Evolutionary conservation across 23 tunicate genomes (phyloP), one percentile per base, ranked within the genome.

Genomic region (Clavelina lepadiformis): DNA sequence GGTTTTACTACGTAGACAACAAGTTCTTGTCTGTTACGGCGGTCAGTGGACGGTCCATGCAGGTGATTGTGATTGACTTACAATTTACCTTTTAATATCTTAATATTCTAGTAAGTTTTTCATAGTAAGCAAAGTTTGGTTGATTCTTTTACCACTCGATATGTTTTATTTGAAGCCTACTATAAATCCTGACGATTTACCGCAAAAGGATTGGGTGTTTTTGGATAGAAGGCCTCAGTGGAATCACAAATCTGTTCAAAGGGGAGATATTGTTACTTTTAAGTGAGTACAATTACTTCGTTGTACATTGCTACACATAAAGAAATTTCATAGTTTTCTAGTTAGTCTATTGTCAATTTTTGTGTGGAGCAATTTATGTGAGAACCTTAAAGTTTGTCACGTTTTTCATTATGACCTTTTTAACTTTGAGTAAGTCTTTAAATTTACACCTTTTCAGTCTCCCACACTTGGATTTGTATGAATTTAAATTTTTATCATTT

Each of bases 11-110:
- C 30, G 25, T 44, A 18, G 56, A 54, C 31, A 54, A 76, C 3
- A 29, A 50, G 11, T 58, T 38, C 20, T 49, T 67, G 8, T 65
- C 75, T 5, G 44, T 51, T 24, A 68, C 75, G 0, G 44, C 44
- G 51, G 84, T 78, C 5, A 78, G 58, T 31, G 84, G 84, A 36
- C 59, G 58, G 1, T 78, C 84, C 46, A 78, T 78, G 84, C 84
- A 78, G 76, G 84, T 78, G 30, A 20, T 73, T 38, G 11, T 24
- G 3, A 3, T 13, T 50, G 33, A 34, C 5, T 60, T 29, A 41
- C 49, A 41, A 11, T 41, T 15, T 11, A 41, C 49, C n/a, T n/a
- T n/a, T 41, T 41, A 41, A 41, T 8, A 8, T 41, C 49, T 41
- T 41, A 8, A 11, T 41, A 8, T 41, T 41, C 13, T 41, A 41